Conservation (phyloP, 2,888 invertebrate genomes). For the Drosophila greeni region DNA sequence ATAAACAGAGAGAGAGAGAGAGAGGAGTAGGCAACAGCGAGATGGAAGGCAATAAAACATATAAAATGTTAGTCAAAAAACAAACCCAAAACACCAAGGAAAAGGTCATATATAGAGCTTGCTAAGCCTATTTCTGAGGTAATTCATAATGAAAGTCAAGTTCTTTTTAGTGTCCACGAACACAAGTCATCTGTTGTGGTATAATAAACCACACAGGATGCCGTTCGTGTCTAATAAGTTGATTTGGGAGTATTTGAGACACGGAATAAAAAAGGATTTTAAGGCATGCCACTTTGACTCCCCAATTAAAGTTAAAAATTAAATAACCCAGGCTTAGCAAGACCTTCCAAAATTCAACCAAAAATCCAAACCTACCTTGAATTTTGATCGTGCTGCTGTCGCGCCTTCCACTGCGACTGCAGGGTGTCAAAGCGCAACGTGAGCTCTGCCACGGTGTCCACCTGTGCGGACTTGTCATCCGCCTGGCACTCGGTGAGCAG, state of each 20-base stretch:
- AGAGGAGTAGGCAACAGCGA: constrained; percentile 41
- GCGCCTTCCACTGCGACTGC: constrained; percentile 84
- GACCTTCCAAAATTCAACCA: background rate
- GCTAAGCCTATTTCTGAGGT: background rate
- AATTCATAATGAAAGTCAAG: background rate
- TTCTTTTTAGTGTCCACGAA: constrained; percentile 19
- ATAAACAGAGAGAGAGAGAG: constrained; percentile 24
- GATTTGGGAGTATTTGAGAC: constrained; percentile 41
- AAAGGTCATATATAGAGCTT: constrained; percentile 8
- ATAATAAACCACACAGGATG: constrained; percentile 40
- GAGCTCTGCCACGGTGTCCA: constrained; percentile 83
- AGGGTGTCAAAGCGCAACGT: constrained; percentile 85
- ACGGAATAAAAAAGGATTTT: constrained; percentile 5
- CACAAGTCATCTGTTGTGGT: constrained; percentile 44
- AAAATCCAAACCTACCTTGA: constrained; percentile 81
- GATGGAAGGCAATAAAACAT: constrained; percentile 63
- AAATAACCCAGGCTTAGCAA: constrained; percentile 2
- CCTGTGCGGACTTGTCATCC: constrained; percentile 83
- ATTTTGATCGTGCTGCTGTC: constrained; percentile 88
- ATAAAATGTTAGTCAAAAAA: constrained; percentile 57
- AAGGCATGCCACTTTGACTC: constrained; percentile 41
- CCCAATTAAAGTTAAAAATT: background rate
- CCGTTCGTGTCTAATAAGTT: constrained; percentile 29
- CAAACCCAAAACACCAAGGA: constrained; percentile 52
- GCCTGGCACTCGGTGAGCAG: constrained; percentile 87